These are phyloP conservation scores for Netelia virgata DNA, from an alignment of 2,888 invertebrate genomes.

Conservation along the genomic window DNA sequence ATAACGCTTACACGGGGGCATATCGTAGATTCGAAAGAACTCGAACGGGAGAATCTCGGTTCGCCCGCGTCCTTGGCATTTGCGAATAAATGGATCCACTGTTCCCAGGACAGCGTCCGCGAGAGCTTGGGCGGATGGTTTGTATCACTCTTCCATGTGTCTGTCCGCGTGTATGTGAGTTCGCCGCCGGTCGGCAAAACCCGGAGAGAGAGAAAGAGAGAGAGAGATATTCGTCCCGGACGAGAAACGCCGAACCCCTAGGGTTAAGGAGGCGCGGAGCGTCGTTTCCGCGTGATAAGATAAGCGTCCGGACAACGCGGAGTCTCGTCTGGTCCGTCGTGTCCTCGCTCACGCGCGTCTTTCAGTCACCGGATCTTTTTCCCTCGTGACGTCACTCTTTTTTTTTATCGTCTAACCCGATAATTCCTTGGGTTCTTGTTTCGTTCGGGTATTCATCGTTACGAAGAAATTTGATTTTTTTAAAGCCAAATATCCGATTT, in stretches of 20 bases:
- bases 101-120: slow-evolving; percentile 70
- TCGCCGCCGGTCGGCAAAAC: slow-evolving; percentile 61
- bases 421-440: no score
- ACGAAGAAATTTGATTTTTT: no score
- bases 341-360: slow-evolving; percentile 44
- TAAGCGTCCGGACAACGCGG: slow-evolving; percentile 74
- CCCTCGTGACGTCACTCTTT: slow-evolving; percentile 7
- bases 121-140: slow-evolving; percentile 46
- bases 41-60: slow-evolving; percentile 58
- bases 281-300: slow-evolving; percentile 82
- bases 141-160: slow-evolving; percentile 28
- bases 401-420: neutral
- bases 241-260: slow-evolving; percentile 71
- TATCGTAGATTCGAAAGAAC: slow-evolving; percentile 49
- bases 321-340: slow-evolving; percentile 51
- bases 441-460: no score
- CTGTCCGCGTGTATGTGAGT: neutral
- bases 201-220: slow-evolving; percentile 18
- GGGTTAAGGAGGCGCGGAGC: slow-evolving; percentile 75
- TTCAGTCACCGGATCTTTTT: slow-evolving; percentile 37
- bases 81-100: slow-evolving; percentile 83
- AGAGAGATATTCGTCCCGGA: slow-evolving; percentile 69
- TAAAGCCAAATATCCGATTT: no score
- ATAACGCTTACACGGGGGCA: slow-evolving; percentile 28
- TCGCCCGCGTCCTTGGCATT: slow-evolving; percentile 79